Evolutionary conservation across 2,113 vertebrate genomes (phyloP).

Genomic region (Mirza zaza): DNA sequence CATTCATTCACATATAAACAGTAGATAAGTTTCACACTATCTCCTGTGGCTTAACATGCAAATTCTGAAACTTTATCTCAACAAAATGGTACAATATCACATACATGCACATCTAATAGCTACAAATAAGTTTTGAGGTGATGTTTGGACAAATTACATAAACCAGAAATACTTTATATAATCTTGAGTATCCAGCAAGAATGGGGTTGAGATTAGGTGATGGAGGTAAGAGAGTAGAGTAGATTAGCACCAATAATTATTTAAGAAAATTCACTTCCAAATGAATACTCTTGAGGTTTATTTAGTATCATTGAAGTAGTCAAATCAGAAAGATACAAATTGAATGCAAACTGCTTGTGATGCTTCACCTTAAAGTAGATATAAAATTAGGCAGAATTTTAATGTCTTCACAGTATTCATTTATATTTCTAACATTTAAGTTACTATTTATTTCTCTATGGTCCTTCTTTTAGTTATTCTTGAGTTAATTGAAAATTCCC

Average conservation of each 20-base stretch:
- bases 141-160: not conserved
- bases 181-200: not conserved
- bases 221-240: not conserved
- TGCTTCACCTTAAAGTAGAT: not conserved
- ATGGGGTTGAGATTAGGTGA: not conserved
- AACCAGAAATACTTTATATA: not conserved
- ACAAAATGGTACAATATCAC: not conserved
- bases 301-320: not conserved
- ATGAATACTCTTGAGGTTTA: not conserved
- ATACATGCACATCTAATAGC: constrained; percentile 53
- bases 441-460: not conserved
- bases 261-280: constrained; percentile 18
- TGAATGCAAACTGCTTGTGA: not conserved
- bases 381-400: not conserved
- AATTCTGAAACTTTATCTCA: constrained; percentile 41
- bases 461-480: not conserved
- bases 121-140: constrained; percentile 8
- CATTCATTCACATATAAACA: constrained; percentile 57
- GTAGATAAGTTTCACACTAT: not conserved
- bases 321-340: not conserved
- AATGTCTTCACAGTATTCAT: not conserved
- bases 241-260: not conserved
- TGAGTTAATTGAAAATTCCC: not conserved
- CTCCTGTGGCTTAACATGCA: constrained; percentile 29
- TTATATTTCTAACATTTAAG: constrained; percentile 23